These are phyloP conservation scores for Pyrrhosoma nymphula DNA, from an alignment of 2,888 invertebrate genomes.

Conservation along the genomic window DNA sequence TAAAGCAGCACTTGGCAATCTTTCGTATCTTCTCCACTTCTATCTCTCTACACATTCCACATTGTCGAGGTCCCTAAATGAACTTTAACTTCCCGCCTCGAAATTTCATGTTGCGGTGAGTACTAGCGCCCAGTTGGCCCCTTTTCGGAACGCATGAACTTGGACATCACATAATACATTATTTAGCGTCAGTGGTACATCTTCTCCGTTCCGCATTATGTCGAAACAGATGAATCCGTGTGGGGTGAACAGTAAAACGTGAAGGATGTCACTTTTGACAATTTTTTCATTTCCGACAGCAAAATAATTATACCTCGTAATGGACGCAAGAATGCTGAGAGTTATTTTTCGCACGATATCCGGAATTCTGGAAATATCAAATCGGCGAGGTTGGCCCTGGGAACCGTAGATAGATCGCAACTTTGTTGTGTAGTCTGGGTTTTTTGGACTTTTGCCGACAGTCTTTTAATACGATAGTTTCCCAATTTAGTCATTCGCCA, in stretches of 20 bases:
- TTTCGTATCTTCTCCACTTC: conserved; percentile 28
- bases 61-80: conserved; percentile 49
- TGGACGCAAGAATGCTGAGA: background rate
- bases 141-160: background rate
- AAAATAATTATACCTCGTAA: background rate
- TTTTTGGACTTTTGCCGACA: conserved; percentile 57
- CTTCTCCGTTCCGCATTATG: background rate
- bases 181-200: background rate
- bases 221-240: background rate
- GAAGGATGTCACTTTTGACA: too few species aligned
- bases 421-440: conserved; percentile 41
- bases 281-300: too few species aligned
- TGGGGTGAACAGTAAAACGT: background rate
- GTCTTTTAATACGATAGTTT: conserved; percentile 24
- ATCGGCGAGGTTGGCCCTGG: background rate
- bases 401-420: conserved; percentile 19
- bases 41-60: conserved; percentile 49
- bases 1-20: conserved; percentile 62
- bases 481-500: background rate
- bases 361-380: conserved; percentile 49
- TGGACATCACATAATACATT: background rate
- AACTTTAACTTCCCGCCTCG: conserved; percentile 37
- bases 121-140: background rate
- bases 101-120: conserved; percentile 6
- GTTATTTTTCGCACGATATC: background rate